These are phyloP conservation scores for Montipora capitata DNA, from an alignment of 92 coral and sea anemone species.

Conservation along the genomic window DNA sequence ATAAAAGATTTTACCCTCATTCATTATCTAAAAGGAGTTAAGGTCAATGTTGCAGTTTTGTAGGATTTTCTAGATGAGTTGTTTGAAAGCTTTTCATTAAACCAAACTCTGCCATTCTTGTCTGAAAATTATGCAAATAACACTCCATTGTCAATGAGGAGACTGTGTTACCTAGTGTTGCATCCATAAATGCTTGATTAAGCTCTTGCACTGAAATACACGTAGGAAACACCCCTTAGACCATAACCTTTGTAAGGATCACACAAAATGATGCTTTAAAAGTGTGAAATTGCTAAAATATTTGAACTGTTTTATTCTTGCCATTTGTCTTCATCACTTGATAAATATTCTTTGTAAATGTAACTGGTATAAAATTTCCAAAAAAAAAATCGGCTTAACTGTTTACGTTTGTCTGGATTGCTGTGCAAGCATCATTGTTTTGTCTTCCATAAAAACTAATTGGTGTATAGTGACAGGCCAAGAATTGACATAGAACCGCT, in stretches of 20 bases:
- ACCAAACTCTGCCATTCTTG: conserved; percentile 53
- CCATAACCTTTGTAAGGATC: neutral
- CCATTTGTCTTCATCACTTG: neutral
- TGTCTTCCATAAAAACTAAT: neutral
- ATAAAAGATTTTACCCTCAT: no score
- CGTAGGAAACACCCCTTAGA: neutral
- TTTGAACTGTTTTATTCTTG: neutral
- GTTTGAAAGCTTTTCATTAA: conserved; percentile 21
- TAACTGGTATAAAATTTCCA: no score
- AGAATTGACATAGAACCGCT: conserved; percentile 18
- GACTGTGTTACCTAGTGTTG: no score
- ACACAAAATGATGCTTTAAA: neutral
- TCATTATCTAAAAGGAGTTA: no score
- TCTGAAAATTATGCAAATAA: conserved; percentile 82
- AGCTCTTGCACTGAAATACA: no score
- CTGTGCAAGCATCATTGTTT: neutral
- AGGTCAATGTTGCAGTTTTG: no score
- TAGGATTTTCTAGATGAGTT: neutral
- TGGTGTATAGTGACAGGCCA: neutral
- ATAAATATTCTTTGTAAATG: neutral
- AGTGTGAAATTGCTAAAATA: neutral
- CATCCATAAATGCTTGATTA: no score
- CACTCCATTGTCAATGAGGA: no score
- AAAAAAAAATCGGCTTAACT: no score
- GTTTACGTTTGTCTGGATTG: neutral